Evolutionary conservation across 2,888 invertebrate species (phyloP), one percentile per base, ranked within the genome.

Genomic region (Eulithis testata): DNA sequence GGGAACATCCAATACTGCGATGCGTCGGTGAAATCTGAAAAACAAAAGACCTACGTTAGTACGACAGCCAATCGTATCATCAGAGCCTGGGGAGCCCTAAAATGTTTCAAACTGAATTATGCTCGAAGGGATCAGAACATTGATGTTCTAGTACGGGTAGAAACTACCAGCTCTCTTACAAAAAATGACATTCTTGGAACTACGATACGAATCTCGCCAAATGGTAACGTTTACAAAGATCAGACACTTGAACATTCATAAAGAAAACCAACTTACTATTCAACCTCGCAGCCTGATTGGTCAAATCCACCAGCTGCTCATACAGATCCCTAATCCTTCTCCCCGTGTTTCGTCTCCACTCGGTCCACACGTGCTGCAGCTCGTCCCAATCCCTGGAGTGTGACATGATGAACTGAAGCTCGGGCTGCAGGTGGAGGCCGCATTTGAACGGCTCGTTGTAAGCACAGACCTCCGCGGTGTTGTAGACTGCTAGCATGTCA

Each of bases 1-100:
- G 96, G 96, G 78, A 96, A 96, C 90, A 96, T 96, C 98, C 98
- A 98, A 81, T 97, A 97, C 40, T 97, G 97, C 0, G 97, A 96
- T 0, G 96, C 97, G 79, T 98, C 97, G 1, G 96, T 96, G 75
- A 97, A 97, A 90, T 97, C 98, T 98, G 84, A 4, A 90, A 56
- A 43, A 7, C 0, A 14, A 4, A 37, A 21, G 1, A 6, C 31
- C 31, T 31, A 31, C 6, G 31, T 31, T 31, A 31, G 31, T 31
- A 31, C 31, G 31, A 31, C 31, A 31, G 31, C 31, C 1, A 31
- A 2, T 21, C n/a, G n/a, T 21, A 21, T 21, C 21, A 21, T 21
- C 21, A 21, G 21, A 21, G 1, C 21, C 21, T 21, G 21, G 21
- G 21, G 21, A 21, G 2, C 2, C 21, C 2, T 21, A 21, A 21